Evolutionary conservation across 2,113 vertebrate species (phyloP).

Genomic region (Scopus umbretta): DNA sequence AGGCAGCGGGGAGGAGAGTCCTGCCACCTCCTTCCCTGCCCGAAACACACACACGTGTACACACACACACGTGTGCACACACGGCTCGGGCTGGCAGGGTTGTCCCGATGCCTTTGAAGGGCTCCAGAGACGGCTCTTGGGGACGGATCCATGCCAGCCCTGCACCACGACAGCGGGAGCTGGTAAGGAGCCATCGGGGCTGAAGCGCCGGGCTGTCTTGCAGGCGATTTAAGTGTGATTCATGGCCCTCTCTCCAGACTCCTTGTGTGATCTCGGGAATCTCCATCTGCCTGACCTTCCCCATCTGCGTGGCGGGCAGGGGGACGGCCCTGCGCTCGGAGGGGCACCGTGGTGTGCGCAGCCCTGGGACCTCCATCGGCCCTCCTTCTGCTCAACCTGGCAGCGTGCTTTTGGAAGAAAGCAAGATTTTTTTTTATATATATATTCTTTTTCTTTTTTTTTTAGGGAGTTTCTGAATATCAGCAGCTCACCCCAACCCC

Average conservation of each 20-base stretch:
- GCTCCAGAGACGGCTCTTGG: not conserved
- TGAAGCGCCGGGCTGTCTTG: not conserved
- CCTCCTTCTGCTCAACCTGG: not conserved
- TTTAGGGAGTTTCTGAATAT: not conserved
- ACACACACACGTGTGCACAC: not conserved
- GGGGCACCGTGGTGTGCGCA: rapidly evolving
- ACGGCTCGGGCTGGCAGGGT: not conserved
- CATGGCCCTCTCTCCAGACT: not conserved
- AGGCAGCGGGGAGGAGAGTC: not conserved
- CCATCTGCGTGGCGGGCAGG: not conserved
- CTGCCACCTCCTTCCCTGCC: constrained; percentile 23
- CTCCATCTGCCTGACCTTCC: not conserved
- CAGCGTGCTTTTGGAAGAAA: not conserved
- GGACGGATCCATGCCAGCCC: not conserved
- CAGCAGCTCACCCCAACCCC: not conserved
- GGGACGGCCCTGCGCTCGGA: not conserved
- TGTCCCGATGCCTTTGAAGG: not conserved
- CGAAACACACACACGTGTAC: not conserved
- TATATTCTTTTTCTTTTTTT: not conserved
- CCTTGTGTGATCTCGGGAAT: not conserved
- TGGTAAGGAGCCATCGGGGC: not conserved
- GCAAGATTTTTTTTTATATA: rapidly evolving
- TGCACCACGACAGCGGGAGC: rapidly evolving
- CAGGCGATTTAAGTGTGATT: not conserved
- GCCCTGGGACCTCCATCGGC: not conserved